Evolutionary conservation across 2,888 invertebrate genomes (phyloP).

Genomic region (Fragum whitleyi): DNA sequence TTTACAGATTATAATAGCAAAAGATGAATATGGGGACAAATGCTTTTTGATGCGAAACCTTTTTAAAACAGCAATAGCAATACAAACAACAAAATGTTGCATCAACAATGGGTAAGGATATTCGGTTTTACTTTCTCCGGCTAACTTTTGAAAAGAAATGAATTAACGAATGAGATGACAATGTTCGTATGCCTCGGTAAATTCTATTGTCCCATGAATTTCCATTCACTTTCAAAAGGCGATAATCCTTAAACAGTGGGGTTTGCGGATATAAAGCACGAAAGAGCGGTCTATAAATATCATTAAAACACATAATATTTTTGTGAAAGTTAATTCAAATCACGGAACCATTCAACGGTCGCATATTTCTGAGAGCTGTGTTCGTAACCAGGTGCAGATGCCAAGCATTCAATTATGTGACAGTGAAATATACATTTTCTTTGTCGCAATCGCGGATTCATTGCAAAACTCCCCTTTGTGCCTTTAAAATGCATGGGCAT

Average conservation of each 20-base stretch:
- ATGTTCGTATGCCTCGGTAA: neutral
- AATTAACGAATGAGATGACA: no score
- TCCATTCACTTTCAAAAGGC: conserved; percentile 56
- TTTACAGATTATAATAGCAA: no score
- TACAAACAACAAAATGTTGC: no score
- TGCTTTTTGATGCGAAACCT: no score
- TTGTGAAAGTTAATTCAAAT: conserved; percentile 61
- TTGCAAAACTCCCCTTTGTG: no score
- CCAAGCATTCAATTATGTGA: neutral
- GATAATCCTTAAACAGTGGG: conserved; percentile 64
- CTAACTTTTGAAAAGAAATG: neutral
- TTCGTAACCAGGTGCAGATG: conserved; percentile 56
- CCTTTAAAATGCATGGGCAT: no score
- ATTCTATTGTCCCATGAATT: conserved; percentile 12
- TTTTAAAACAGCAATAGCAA: no score
- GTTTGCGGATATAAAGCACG: conserved; percentile 59
- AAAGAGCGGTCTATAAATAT: conserved; percentile 57
- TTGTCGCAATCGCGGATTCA: neutral
- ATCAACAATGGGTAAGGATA: no score
- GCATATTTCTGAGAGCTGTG: conserved; percentile 49
- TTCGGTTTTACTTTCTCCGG: neutral
- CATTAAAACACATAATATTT: conserved; percentile 62
- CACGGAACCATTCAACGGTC: conserved; percentile 55
- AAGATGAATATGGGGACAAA: no score
- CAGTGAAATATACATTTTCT: conserved; percentile 3